These are phyloP conservation scores for Sebastolobus alascanus DNA, from an alignment of 2,797 vertebrate species.

Conservation along the genomic window DNA sequence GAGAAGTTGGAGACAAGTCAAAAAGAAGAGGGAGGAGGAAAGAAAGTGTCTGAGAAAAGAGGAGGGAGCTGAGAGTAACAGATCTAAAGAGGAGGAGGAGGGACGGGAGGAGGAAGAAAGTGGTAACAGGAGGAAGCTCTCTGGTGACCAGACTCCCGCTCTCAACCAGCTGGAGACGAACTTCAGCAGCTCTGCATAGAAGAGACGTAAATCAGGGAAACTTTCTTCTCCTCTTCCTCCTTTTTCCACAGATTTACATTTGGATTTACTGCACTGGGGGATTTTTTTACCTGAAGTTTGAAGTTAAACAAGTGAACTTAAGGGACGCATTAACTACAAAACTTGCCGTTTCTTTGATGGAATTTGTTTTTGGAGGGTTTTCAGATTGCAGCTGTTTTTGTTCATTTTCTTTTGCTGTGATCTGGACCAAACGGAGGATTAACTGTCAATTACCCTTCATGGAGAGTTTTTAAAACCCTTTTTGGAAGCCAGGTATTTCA, in stretches of 20 bases:
- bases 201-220: neutral
- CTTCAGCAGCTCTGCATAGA: too few relatives aligned
- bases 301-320: too few relatives aligned
- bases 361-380: neutral
- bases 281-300: too few relatives aligned
- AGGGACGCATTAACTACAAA: too few relatives aligned
- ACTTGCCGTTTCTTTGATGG: neutral
- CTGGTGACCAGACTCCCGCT: neutral
- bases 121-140: neutral
- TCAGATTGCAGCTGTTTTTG: too few relatives aligned
- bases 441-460: neutral
- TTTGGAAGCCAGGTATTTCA: too few relatives aligned
- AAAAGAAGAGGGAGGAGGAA: neutral
- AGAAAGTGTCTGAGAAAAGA: neutral
- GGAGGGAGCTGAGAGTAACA: neutral
- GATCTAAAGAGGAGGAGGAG: conserved; percentile 20
- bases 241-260: too few relatives aligned
- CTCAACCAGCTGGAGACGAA: fast-evolving
- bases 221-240: neutral
- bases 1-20: neutral
- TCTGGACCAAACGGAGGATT: neutral
- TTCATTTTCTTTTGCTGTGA: neutral
- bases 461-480: too few relatives aligned
- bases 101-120: conserved; percentile 36
- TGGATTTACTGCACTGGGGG: too few relatives aligned